Evolutionary conservation across 2,888 invertebrate species (phyloP), one percentile per base, ranked within the genome.

Genomic region (Drosophila atripex): DNA sequence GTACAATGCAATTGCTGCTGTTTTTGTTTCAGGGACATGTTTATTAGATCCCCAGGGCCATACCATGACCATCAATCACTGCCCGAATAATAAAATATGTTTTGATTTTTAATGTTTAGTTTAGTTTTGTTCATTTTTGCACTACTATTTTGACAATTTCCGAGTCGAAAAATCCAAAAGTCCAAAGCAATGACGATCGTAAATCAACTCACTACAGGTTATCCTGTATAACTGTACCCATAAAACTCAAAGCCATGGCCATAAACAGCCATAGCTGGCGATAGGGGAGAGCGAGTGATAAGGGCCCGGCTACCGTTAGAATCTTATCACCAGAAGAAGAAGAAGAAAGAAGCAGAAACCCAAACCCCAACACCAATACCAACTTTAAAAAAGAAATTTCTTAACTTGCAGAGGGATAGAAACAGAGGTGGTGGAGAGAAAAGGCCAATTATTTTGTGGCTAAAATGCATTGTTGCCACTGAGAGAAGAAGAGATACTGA

Each of bases 21-120:
- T 8, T 39, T 14, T 39, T 39, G 32, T 39, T 32, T 35, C 30
- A 47, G 56, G 32, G 78, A 86, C 87, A 84, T 80, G 76, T 84
- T 77, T 86, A 84, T 86, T 88, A 84, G 83, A 61, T 77, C 86
- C 78, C 83, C 76, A 21, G 80, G 80, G 84, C 72, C 57, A 54
- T 53, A 66, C 43, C 54, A 28, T 3, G 18, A 14, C 25, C 61
- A 57, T 52, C 49, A 45, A 54, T 38, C 54, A 35, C 23, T 11
- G 28, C 18, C 28, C 30, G 61, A 60, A 46, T 60, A 60, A 46
- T 21, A 60, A 60, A 16, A 16, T 28, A 8, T 14, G 7, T 1
- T 59, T 46, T 28, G 60, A 14, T 38, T 43, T 41, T n/a, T 32
- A 1, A 18, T 18, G 18, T 16, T 41, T 49, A 38, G n/a, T n/a